Evolutionary conservation across 2,113 vertebrate species (phyloP).

Genomic region (Eudorcas thomsonii): DNA sequence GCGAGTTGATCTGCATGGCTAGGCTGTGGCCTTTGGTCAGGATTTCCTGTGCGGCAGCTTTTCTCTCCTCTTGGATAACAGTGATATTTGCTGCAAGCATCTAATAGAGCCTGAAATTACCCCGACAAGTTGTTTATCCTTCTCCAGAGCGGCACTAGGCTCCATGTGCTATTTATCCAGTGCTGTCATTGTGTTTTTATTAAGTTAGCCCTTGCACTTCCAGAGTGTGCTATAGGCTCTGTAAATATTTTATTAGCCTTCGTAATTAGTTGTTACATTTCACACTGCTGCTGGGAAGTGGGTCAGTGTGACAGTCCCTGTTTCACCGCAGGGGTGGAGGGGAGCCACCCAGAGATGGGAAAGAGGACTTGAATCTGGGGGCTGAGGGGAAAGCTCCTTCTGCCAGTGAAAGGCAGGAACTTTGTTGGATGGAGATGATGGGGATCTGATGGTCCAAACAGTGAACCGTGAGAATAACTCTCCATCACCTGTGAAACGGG

Average conservation of each 20-base stretch:
- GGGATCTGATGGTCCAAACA: not conserved
- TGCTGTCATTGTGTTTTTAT: slow-evolving; percentile 39
- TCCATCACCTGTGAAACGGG: not conserved
- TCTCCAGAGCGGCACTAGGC: not conserved
- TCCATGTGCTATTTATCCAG: slow-evolving; percentile 27
- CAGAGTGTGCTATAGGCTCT: slow-evolving; percentile 37
- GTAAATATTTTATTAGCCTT: slow-evolving; percentile 73
- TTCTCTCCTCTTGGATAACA: slow-evolving; percentile 21
- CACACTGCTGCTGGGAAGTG: slow-evolving; percentile 39
- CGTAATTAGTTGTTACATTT: slow-evolving; percentile 54
- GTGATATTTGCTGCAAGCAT: slow-evolving; percentile 29
- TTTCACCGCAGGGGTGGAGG: not conserved
- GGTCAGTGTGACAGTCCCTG: slow-evolving; percentile 48
- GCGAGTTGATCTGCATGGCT: not conserved
- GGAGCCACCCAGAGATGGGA: not conserved
- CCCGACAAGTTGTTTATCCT: slow-evolving; percentile 46
- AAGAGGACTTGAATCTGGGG: not conserved
- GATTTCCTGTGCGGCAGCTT: not conserved
- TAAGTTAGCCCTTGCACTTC: slow-evolving; percentile 42
- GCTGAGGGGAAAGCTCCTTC: not conserved
- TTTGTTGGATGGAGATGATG: not conserved
- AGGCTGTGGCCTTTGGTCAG: not conserved
- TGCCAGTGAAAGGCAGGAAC: not conserved
- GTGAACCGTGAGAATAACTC: not conserved
- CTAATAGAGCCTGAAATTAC: slow-evolving; percentile 70